Evolutionary conservation across 2,888 invertebrate genomes (phyloP), one percentile per base, ranked within the genome.

Genomic region (Heliconius cydno): DNA sequence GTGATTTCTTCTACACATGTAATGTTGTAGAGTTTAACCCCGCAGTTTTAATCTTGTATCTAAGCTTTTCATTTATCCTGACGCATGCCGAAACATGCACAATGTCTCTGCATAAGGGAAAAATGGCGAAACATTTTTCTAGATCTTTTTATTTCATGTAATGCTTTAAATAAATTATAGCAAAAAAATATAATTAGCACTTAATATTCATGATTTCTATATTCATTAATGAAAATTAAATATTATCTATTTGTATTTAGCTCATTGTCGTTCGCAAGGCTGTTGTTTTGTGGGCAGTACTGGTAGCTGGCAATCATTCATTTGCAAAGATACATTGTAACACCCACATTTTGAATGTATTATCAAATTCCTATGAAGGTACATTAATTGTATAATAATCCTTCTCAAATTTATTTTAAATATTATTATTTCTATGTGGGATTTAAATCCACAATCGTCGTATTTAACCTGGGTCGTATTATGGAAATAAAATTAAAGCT

Each of bases 241-340:
- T n/a, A 60, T 81, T 78, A 76, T 77, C 67, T 30, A 77, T 80
- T 83, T 77, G 83, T 78, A 85, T 80, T 84, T 79, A 81, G 84
- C 79, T 83, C 84, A 84, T 79, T 80, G 82, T 75, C 78, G 70
- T 65, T 79, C 67, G 72, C 82, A 77, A 81, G 80, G 80, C 65
- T 79, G 34, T 28, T 41, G 46, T 75, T 25, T 46, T 73, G 60
- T 73, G 34, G 60, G 73, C 9, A 60, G 60, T n/a, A 52, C 22
- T 63, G 7, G 28, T 25, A 65, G 65, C 25, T 34, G 73, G n/a
- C 15, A 60, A 60, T 34, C 34, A 73, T 60, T 6, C 10, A 60
- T 57, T 57, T 34, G 34, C 34, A n/a, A 57, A 57, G 34, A 30
- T n/a, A 60, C 34, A 73, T 57, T 57, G n/a, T 57, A n/a, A 34